Conservation (phyloP, 2,888 invertebrate genomes). For the Acrobasis repandana region DNA sequence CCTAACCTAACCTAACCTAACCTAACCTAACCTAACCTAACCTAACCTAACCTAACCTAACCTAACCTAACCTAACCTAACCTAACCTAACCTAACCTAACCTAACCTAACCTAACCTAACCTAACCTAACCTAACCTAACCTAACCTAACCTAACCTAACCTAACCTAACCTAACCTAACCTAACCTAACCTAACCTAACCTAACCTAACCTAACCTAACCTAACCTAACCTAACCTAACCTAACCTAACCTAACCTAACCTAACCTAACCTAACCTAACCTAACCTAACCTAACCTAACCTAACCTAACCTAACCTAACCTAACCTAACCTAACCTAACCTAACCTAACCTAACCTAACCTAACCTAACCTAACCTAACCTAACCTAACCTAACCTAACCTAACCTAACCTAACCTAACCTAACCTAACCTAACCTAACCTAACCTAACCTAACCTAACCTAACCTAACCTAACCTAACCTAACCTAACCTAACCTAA, state of each 20-base stretch:
- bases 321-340: conserved; percentile 9
- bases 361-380: conserved; percentile 9
- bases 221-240: conserved; percentile 9
- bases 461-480: no score
- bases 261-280: conserved; percentile 9
- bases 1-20: conserved; percentile 12
- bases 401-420: conserved; percentile 7
- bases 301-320: conserved; percentile 9
- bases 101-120: conserved; percentile 9
- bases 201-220: conserved; percentile 10
- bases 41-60: conserved; percentile 9
- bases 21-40: conserved; percentile 8
- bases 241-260: conserved; percentile 9
- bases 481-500: no score
- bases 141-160: conserved; percentile 10
- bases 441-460: no score
- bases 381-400: conserved; percentile 7
- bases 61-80: conserved; percentile 10
- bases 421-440: no score
- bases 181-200: conserved; percentile 12
- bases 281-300: conserved; percentile 9
- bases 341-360: conserved; percentile 9
- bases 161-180: conserved; percentile 11
- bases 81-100: conserved; percentile 12
- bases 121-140: conserved; percentile 9